These are phyloP conservation scores for Scyliorhinus canicula DNA, from an alignment of 2,797 vertebrate species.

Conservation along the genomic window DNA sequence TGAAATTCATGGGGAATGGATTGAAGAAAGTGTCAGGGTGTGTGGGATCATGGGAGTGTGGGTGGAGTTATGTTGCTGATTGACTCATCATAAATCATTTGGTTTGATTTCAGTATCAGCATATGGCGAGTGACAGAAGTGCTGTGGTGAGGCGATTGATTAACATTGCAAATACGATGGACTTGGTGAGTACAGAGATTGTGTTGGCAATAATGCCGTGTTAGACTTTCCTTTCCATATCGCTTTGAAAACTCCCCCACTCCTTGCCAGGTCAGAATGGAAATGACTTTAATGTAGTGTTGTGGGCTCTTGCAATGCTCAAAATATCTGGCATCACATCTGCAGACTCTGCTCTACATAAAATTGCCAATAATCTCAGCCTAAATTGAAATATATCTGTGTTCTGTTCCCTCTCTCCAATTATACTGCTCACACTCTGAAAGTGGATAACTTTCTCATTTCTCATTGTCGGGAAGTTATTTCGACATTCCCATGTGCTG, in stretches of 20 bases:
- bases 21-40: too few relatives aligned
- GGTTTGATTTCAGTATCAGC: background rate
- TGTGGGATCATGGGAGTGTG: background rate
- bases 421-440: too few relatives aligned
- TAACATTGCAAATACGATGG: background rate
- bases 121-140: background rate
- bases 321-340: background rate
- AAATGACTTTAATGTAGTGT: background rate
- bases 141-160: background rate
- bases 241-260: background rate
- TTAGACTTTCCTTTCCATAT: background rate
- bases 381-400: too few relatives aligned
- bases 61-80: background rate
- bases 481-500: too few relatives aligned
- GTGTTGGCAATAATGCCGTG: background rate
- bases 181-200: background rate
- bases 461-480: too few relatives aligned
- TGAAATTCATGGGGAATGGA: too few relatives aligned
- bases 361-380: background rate
- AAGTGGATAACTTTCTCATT: too few relatives aligned
- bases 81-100: background rate
- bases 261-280: background rate
- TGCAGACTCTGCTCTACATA: background rate
- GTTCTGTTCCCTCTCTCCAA: too few relatives aligned
- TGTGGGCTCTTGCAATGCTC: background rate